Conservation (phyloP, 2,113 vertebrate species). For the Pachyramphus minor region DNA sequence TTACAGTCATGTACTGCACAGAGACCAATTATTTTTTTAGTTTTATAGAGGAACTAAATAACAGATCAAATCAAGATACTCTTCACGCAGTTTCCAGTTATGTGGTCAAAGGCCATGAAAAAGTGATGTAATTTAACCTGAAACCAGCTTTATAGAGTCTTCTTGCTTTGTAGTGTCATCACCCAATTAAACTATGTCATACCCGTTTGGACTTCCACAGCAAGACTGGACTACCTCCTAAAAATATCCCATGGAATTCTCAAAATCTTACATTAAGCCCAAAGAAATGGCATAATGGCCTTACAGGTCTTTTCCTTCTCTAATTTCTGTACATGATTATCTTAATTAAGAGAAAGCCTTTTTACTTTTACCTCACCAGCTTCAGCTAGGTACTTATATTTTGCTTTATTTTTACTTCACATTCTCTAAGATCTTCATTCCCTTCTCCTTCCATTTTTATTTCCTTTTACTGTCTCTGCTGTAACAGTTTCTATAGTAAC, state of each 20-base stretch:
- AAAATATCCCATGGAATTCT: background rate
- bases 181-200: background rate
- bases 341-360: background rate
- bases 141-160: background rate
- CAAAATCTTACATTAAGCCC: background rate
- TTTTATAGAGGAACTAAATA: constrained; percentile 19
- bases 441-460: constrained; percentile 20
- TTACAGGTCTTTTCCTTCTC: background rate
- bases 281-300: background rate
- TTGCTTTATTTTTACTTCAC: constrained; percentile 21
- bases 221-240: background rate
- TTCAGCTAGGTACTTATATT: background rate
- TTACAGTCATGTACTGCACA: background rate
- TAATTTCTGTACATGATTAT: background rate
- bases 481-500: constrained; percentile 69
- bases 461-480: constrained; percentile 65
- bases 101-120: background rate
- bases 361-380: background rate
- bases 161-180: background rate
- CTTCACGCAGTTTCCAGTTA: background rate
- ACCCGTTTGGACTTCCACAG: background rate
- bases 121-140: background rate
- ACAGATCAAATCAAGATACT: constrained; percentile 11
- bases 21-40: constrained; percentile 10
- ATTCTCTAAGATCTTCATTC: constrained; percentile 4